These are phyloP conservation scores for Drosophila ironensis DNA, from an alignment of 1,140 invertebrate species.

Conservation along the genomic window DNA sequence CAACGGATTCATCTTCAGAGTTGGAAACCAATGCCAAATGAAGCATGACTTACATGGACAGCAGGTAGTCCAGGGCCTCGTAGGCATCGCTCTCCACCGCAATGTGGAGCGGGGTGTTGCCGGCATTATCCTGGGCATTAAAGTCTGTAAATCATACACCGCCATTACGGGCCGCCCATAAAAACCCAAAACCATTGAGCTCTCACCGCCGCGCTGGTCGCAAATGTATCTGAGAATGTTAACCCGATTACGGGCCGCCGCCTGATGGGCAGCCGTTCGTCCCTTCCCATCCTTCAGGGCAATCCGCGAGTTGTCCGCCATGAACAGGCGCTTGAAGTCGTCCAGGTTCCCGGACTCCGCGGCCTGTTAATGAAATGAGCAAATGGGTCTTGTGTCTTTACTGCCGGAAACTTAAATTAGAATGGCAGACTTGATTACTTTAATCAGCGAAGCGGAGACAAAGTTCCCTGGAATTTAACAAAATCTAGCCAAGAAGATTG, in stretches of 20 bases:
- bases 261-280: constrained; percentile 89
- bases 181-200: not conserved
- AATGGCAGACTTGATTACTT: constrained; percentile 12
- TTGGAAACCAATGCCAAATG: not conserved
- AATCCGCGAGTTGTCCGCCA: constrained; percentile 87
- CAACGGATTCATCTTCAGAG: not conserved
- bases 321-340: constrained; percentile 88
- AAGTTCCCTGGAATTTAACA: too few species aligned
- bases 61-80: constrained; percentile 87
- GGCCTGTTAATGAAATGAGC: constrained; percentile 84
- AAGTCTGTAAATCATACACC: constrained; percentile 85
- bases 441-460: too few species aligned
- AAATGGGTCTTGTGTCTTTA: constrained; percentile 20
- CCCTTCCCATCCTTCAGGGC: constrained; percentile 87
- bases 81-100: constrained; percentile 89
- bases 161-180: constrained; percentile 5
- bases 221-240: constrained; percentile 89
- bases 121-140: constrained; percentile 88
- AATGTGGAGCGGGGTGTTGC: constrained; percentile 92
- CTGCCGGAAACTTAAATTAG: constrained; percentile 23
- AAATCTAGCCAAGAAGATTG: too few species aligned
- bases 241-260: constrained; percentile 88
- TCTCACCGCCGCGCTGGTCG: constrained; percentile 88
- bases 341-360: constrained; percentile 91
- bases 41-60: constrained; percentile 86